phyloP scores from a whole-genome alignment of 1,140 invertebrate genomes.

The Eumeta japonica region DNA sequence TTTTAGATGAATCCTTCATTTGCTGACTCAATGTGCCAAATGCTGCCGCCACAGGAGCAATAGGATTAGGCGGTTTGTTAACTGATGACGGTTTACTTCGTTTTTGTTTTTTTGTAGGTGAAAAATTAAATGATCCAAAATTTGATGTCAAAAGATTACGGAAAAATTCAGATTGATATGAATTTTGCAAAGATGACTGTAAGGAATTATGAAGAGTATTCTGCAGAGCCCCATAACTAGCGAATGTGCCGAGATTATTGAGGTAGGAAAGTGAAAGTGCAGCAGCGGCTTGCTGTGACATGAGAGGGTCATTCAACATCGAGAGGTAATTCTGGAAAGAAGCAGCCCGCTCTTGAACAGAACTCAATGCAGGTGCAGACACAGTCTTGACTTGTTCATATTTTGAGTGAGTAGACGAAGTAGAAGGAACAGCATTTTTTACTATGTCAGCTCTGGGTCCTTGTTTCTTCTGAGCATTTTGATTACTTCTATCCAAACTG shows the following conservation, averaged over 20 bases:
- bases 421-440: conserved; percentile 2
- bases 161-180: conserved; percentile 41
- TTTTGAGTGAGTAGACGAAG: conserved; percentile 9
- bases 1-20: conserved; percentile 23
- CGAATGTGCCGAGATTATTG: too few relatives aligned
- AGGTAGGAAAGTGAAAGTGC: conserved; percentile 36
- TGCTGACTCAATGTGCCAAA: too few relatives aligned
- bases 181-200: background rate
- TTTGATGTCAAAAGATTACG: conserved; percentile 31
- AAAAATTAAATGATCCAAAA: conserved; percentile 27
- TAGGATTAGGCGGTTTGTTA: too few relatives aligned
- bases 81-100: too few relatives aligned
- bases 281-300: conserved; percentile 35
- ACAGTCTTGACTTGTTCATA: conserved; percentile 8
- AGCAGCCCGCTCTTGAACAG: conserved; percentile 37
- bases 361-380: conserved; percentile 20
- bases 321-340: conserved; percentile 42
- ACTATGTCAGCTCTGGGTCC: conserved; percentile 5
- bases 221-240: too few relatives aligned
- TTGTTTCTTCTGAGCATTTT: conserved; percentile 36
- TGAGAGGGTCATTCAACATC: conserved; percentile 32
- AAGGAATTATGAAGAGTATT: background rate
- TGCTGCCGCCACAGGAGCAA: too few relatives aligned
- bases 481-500: conserved; percentile 26
- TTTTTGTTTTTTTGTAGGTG: conserved; percentile 29